phyloP scores from a whole-genome alignment of 2,888 invertebrate genomes.

The Brachypalpus laphriformis region DNA sequence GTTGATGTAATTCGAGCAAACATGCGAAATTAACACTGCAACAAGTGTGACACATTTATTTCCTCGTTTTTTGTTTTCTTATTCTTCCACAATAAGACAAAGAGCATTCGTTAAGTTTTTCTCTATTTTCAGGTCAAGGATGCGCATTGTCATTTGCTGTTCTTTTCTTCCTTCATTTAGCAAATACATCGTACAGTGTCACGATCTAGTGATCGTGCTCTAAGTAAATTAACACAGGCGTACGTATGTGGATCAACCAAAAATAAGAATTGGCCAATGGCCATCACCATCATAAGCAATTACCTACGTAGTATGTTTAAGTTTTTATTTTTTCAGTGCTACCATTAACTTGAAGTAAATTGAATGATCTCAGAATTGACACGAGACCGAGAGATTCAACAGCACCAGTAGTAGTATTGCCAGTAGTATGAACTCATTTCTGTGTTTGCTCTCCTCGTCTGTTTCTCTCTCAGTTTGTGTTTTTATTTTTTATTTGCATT shows the following conservation, averaged over 20 bases:
- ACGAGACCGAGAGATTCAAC: conserved; percentile 14
- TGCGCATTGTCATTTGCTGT: conserved; percentile 32
- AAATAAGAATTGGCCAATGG: conserved; percentile 65
- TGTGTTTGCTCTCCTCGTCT: background rate
- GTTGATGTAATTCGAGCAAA: conserved; percentile 15
- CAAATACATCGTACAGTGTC: conserved; percentile 18
- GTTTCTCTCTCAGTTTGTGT: background rate
- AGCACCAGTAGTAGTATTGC: background rate
- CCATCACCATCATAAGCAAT: conserved; percentile 59
- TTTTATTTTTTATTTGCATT: conserved; percentile 34
- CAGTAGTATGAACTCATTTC: conserved; percentile 35
- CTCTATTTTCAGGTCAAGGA: conserved; percentile 37
- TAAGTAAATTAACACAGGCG: conserved; percentile 61
- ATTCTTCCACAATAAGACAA: conserved; percentile 21
- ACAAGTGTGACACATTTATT: conserved; percentile 9
- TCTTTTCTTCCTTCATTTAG: background rate
- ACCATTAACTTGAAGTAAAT: conserved; percentile 49
- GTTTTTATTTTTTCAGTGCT: conserved; percentile 9
- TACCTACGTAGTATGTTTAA: conserved; percentile 33
- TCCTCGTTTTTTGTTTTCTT: background rate
- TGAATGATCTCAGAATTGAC: conserved; percentile 67
- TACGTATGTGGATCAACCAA: conserved; percentile 49
- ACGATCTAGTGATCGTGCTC: conserved; percentile 57
- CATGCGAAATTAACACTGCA: conserved; percentile 6
- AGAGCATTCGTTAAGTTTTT: background rate